These are phyloP conservation scores for Rhamphomyia laevipes DNA, from an alignment of 2,888 invertebrate genomes.

Conservation along the genomic window DNA sequence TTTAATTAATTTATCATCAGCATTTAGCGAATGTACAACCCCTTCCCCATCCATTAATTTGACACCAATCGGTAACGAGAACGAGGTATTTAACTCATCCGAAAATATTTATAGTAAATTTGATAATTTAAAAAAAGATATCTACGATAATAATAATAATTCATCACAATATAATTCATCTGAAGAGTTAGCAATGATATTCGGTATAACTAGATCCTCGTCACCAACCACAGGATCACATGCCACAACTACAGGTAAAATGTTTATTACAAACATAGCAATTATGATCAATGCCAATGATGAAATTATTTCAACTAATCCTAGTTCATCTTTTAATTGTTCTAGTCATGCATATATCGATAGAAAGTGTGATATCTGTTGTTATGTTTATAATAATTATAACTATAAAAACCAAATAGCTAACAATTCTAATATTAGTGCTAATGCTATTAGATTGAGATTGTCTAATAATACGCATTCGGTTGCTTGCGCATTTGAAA, in stretches of 20 bases:
- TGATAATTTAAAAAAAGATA: neutral
- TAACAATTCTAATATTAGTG: too few relatives aligned
- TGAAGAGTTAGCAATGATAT: conserved; percentile 52
- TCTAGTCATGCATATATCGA: too few relatives aligned
- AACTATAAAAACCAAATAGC: too few relatives aligned
- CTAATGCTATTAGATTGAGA: too few relatives aligned
- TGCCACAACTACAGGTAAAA: conserved; percentile 20
- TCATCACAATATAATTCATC: conserved; percentile 52
- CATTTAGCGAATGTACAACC: conserved; percentile 14
- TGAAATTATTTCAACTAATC: conserved; percentile 15
- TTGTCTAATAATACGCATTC: too few relatives aligned
- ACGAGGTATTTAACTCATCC: conserved; percentile 3
- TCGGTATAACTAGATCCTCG: conserved; percentile 35
- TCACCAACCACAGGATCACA: conserved; percentile 16
- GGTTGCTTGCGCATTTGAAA: too few relatives aligned
- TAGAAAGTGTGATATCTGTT: too few relatives aligned
- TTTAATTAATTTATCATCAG: conserved; percentile 21
- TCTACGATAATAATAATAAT: conserved; percentile 21
- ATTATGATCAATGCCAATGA: conserved; percentile 13
- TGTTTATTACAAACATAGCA: conserved; percentile 13
- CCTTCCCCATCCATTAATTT: conserved; percentile 29
- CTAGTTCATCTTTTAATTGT: too few relatives aligned
- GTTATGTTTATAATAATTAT: too few relatives aligned
- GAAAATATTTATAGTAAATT: neutral
- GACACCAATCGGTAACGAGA: conserved; percentile 24